Base-by-base conservation (phyloP, 2,113 vertebrate species). In the Campylomormyrus numenius region DNA sequence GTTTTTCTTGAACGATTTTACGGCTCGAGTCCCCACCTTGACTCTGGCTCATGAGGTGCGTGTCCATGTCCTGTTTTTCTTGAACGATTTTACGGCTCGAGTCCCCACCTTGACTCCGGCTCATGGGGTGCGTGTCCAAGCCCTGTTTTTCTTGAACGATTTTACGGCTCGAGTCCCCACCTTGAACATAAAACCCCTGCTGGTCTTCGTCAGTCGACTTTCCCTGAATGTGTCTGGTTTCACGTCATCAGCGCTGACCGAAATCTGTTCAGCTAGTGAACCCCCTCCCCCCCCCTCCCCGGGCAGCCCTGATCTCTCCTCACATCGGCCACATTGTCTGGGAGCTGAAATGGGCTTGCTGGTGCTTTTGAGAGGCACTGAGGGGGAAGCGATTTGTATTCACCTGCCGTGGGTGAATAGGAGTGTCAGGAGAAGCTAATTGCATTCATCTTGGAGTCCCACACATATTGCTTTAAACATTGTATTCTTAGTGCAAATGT, bases 311-410 rank as follows among this genome's bases (percentile, higher is more conserved):
- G 93, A 94, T 95, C 95, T 94, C 95, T 95, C 94, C 19, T 92
- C 95, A 95, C 92, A 19, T 66, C 2, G 53, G 90, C 92, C 90
- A 94, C 35, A 80, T 96, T 96, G 94, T 96, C 94, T 94, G 93
- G 92, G 89, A 93, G 91, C 89, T 94, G 90, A 94, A 94, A 91
- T 95, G 94, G 50, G 94, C 94, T 93, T 93, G 93, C 89, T 90
- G 91, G 93, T 92, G 92, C 93, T 94, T 95, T 95, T 94, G 88
- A 93, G 89, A 92, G 92, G 94, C 95, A 93, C 92, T 89, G 90
- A 91, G 94, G 95, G 94, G 93, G 94, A 96, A 96, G 92, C 93
- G 91, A 95, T 96, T 95, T 94, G 93, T 95, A 95, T 96, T 96
- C 95, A 96, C 95, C 94, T 96, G 95, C 95, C 58, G 93, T 92